Evolutionary conservation across 2,797 vertebrate genomes (phyloP).

Genomic region (Mastacembelus armatus): DNA sequence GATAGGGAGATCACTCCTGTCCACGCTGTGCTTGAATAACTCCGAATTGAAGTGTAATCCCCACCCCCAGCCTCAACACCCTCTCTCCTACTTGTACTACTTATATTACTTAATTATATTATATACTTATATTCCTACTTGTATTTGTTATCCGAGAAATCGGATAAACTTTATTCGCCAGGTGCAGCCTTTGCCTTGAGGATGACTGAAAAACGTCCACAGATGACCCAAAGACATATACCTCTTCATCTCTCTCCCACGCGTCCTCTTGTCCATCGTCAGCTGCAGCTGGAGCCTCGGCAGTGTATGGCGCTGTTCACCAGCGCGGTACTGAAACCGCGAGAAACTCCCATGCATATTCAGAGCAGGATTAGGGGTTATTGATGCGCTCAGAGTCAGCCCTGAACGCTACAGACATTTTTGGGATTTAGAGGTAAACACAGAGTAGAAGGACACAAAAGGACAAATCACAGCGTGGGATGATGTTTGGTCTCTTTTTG

Average conservation of each 20-base stretch:
- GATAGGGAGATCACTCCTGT: conserved; percentile 32
- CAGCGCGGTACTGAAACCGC: conserved; percentile 69
- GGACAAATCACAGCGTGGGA: conserved; percentile 5
- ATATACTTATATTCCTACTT: neutral
- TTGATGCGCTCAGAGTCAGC: conserved; percentile 51
- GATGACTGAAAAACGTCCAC: neutral
- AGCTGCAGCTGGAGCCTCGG: conserved; percentile 51
- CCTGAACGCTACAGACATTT: conserved; percentile 42
- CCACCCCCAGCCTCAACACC: no score
- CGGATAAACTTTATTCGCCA: conserved; percentile 24
- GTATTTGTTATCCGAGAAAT: neutral
- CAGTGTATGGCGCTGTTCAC: conserved; percentile 65
- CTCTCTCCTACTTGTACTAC: neutral
- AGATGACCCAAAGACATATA: neutral
- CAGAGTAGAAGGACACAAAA: conserved; percentile 36
- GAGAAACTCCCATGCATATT: conserved; percentile 63
- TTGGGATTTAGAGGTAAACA: conserved; percentile 35
- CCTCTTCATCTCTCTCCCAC: conserved; percentile 3
- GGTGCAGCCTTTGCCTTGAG: neutral
- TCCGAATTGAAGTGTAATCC: conserved; percentile 44
- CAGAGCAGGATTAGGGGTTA: conserved; percentile 51
- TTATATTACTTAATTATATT: no score
- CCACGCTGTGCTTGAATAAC: conserved; percentile 49
- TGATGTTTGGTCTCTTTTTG: conserved; percentile 5
- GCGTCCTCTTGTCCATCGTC: conserved; percentile 1